Percentiles rank a stretch among this genome's conserved stretches.
phyloP scores from a whole-genome alignment of 2,113 vertebrate species.

The Suricata suricatta region DNA sequence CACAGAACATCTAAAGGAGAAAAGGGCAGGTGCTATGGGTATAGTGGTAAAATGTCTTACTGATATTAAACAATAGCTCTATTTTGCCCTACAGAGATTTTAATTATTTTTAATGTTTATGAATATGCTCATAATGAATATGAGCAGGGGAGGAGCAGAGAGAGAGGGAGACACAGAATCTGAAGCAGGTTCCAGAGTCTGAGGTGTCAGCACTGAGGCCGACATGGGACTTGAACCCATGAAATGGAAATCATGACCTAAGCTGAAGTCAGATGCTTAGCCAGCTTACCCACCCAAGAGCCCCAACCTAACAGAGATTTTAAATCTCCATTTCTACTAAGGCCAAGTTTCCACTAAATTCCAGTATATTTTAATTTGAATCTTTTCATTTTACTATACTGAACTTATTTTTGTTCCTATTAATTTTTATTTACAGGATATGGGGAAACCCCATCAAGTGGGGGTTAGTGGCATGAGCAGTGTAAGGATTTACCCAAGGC shows the following conservation, averaged over 20 bases:
- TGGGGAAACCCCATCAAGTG: background rate
- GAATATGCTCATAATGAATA: too few relatives aligned
- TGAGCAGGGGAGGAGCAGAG: too few relatives aligned
- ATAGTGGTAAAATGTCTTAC: background rate
- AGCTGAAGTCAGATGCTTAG: too few relatives aligned
- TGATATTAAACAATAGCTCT: background rate
- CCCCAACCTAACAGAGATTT: background rate
- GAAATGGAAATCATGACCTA: too few relatives aligned
- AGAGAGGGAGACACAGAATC: too few relatives aligned
- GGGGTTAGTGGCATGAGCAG: fast-evolving
- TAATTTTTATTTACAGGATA: background rate
- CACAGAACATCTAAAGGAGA: background rate
- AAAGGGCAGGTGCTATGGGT: too few relatives aligned
- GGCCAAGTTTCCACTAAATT: background rate
- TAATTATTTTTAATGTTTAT: background rate
- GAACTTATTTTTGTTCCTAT: background rate
- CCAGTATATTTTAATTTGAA: background rate
- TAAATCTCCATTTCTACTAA: background rate
- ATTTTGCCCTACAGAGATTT: background rate
- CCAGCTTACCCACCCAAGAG: too few relatives aligned
- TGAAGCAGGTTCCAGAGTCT: too few relatives aligned
- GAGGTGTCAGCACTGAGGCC: too few relatives aligned
- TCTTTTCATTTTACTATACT: background rate
- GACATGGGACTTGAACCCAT: too few relatives aligned
- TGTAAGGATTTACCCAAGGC: background rate